Base-by-base conservation (phyloP, 2,888 invertebrate species). In the Tinea pellionella region DNA sequence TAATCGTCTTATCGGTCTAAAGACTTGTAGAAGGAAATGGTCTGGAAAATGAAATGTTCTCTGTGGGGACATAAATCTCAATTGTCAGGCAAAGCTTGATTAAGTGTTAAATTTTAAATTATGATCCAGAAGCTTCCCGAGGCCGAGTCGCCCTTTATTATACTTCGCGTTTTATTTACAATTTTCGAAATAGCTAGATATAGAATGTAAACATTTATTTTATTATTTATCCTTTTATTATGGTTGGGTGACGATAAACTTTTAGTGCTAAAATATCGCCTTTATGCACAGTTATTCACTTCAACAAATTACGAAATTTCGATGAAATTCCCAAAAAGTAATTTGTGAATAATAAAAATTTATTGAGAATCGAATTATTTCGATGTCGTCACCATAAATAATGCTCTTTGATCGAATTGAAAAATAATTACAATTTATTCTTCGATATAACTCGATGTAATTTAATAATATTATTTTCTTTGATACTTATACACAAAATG, bases 21-120 rank as follows among this genome's bases (percentile, higher is more conserved):
- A 74, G 72, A 76, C 67, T 68, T 68, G 69, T 62, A 65, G 65
- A 72, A 78, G 75, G 75, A 80, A 82, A 80, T 79, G 75, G 70
- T 65, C 67, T 69, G 73, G 74, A 78, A 80, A 81, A 81, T 81
- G 71, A 73, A 75, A 78, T 67, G 75, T 72, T 70, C 77, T 70
- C 71, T 61, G 63, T 65, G 69, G 72, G 68, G 71, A 69, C 73
- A 67, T 78, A 78, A 83, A 79, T 78, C 75, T 75, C 72, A 77
- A 78, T 80, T 80, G 78, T 80, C 78, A 77, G 74, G 66, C 67
- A 67, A 71, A 75, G 72, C 77, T 82, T 84, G 83, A 85, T 84
- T 80, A 79, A 83, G 79, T 78, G 78, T 75, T 81, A 80, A 82
- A 82, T 83, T 81, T 80, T 81, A 80, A 82, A 78, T 80, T 78